These are phyloP conservation scores for Griposia aprilina DNA, from an alignment of 2,888 invertebrate genomes.

Conservation along the genomic window DNA sequence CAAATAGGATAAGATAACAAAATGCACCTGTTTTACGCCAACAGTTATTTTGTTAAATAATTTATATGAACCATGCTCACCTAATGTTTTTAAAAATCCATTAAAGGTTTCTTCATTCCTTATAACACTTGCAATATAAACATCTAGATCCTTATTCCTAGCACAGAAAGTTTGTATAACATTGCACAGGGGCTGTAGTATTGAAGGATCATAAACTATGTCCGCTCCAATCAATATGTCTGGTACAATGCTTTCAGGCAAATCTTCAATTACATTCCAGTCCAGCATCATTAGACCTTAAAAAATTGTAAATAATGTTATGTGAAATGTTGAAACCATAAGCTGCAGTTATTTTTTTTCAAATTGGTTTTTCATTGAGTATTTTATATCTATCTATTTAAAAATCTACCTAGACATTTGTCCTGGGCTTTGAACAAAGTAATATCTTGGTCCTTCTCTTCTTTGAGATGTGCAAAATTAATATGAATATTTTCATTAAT, in stretches of 20 bases:
- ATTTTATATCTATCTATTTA: not conserved
- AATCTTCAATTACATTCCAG: constrained; percentile 78
- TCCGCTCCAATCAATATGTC: constrained; percentile 86
- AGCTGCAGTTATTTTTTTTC: not conserved
- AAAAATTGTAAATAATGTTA: constrained; percentile 53
- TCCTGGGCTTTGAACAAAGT: constrained; percentile 65
- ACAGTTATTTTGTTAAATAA: not conserved
- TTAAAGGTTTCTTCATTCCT: constrained; percentile 92
- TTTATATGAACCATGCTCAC: constrained; percentile 78
- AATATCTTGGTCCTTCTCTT: constrained; percentile 47
- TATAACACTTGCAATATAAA: constrained; percentile 85
- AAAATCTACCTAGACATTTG: constrained; percentile 71
- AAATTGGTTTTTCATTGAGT: not conserved
- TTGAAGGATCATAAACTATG: constrained; percentile 86
- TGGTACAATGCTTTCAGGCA: constrained; percentile 73
- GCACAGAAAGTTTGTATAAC: constrained; percentile 75
- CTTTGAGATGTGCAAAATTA: constrained; percentile 86
- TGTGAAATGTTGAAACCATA: not conserved
- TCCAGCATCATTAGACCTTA: constrained; percentile 80
- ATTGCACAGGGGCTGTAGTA: constrained; percentile 80
- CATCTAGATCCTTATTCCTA: constrained; percentile 76
- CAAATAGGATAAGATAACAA: constrained; percentile 17
- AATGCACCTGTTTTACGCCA: not conserved
- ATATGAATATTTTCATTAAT: constrained; percentile 91
- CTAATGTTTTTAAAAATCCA: constrained; percentile 89